These are phyloP conservation scores for Apodemia hepburni DNA, from an alignment of 2,888 invertebrate genomes.

Conservation along the genomic window DNA sequence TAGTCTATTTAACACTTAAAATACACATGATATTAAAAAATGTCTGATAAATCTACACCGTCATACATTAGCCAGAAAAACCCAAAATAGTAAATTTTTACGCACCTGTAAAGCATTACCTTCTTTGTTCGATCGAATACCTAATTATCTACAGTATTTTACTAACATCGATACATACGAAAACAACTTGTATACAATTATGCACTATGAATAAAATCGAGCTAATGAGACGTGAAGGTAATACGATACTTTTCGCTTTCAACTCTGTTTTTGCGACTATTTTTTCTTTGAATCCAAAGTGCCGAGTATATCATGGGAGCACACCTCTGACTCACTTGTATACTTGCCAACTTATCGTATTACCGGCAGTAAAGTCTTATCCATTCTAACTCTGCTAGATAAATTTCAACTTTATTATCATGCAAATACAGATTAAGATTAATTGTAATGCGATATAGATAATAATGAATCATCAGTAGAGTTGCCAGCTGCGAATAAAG, in stretches of 20 bases:
- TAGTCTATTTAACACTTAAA: neutral
- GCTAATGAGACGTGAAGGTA: constrained; percentile 35
- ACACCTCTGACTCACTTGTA: constrained; percentile 61
- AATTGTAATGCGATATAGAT: constrained; percentile 41
- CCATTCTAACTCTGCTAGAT: constrained; percentile 38
- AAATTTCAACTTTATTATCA: constrained; percentile 48
- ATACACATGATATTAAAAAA: neutral
- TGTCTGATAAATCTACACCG: too few relatives aligned
- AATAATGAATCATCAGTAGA: constrained; percentile 57
- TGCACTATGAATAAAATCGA: neutral
- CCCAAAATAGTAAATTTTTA: too few relatives aligned
- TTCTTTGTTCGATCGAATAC: neutral
- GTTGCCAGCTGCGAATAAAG: constrained; percentile 61
- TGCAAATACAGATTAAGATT: constrained; percentile 34
- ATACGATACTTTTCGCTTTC: constrained; percentile 36
- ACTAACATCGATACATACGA: neutral
- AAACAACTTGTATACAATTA: neutral
- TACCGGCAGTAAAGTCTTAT: constrained; percentile 46
- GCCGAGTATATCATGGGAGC: constrained; percentile 56
- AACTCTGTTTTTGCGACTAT: constrained; percentile 35
- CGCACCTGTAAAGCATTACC: neutral
- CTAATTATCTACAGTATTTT: neutral
- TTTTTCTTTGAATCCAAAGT: constrained; percentile 39
- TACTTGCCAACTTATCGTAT: constrained; percentile 56
- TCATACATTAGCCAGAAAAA: too few relatives aligned